Conservation (phyloP, 2,113 vertebrate genomes). For the Pantherophis guttatus region DNA sequence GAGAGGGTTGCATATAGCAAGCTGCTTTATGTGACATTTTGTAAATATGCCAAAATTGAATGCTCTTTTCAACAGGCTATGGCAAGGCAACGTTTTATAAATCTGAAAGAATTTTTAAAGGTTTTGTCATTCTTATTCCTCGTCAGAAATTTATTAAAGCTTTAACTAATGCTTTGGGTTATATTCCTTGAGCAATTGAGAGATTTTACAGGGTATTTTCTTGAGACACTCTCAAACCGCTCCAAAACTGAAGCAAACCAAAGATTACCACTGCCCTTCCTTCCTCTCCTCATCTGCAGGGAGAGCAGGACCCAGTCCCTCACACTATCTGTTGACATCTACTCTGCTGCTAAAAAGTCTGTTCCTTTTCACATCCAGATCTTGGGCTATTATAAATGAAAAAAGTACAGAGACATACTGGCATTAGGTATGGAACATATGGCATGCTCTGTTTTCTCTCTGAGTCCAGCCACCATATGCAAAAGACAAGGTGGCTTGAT, state of each 20-base stretch:
- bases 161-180: constrained; percentile 7
- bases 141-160: neutral
- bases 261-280: neutral
- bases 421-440: neutral
- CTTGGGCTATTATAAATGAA: neutral
- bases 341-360: neutral
- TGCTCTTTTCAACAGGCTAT: constrained; percentile 18
- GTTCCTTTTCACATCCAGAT: neutral
- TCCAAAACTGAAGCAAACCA: neutral
- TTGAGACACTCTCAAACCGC: neutral
- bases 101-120: constrained; percentile 8
- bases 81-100: neutral
- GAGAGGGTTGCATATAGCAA: neutral
- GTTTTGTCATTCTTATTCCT: neutral
- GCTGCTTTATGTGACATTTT: neutral
- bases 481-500: neutral
- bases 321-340: neutral
- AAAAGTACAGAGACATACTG: neutral
- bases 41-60: constrained; percentile 23
- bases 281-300: neutral
- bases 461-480: neutral
- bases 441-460: neutral
- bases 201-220: neutral
- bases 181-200: neutral
- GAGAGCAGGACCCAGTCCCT: neutral